phyloP scores from a whole-genome alignment of 2,113 vertebrate genomes.

The Tachysurus vachellii region DNA sequence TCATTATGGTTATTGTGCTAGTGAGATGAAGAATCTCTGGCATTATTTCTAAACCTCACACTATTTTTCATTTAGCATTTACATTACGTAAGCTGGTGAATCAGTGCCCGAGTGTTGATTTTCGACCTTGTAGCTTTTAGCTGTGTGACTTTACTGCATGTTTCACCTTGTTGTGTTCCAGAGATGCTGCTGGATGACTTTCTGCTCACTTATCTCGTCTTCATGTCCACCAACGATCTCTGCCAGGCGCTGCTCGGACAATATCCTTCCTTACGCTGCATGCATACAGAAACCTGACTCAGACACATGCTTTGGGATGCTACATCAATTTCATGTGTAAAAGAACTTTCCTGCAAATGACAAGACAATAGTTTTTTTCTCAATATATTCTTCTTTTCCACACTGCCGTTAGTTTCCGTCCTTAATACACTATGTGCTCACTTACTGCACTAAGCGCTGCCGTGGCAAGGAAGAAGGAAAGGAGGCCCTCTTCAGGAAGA shows the following conservation, averaged over 20 bases:
- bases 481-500: slow-evolving; percentile 89
- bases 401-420: slow-evolving; percentile 33
- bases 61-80: background rate
- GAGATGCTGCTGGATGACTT: slow-evolving; percentile 95
- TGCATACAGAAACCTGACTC: background rate
- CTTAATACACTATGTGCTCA: slow-evolving; percentile 78
- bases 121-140: background rate
- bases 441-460: slow-evolving; percentile 90
- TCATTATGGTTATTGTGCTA: background rate
- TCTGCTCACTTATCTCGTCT: slow-evolving; percentile 92
- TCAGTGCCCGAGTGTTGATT: background rate
- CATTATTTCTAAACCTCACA: background rate
- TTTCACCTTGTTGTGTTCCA: slow-evolving; percentile 67
- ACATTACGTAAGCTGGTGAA: background rate
- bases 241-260: slow-evolving; percentile 95
- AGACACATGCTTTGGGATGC: background rate
- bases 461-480: slow-evolving; percentile 87
- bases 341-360: background rate
- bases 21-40: background rate
- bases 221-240: slow-evolving; percentile 93
- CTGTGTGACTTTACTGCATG: background rate
- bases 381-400: background rate
- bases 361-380: background rate
- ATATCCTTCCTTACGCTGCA: slow-evolving; percentile 83
- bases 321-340: background rate